Conservation (phyloP, 2,797 vertebrate species). For the Falco peregrinus region DNA sequence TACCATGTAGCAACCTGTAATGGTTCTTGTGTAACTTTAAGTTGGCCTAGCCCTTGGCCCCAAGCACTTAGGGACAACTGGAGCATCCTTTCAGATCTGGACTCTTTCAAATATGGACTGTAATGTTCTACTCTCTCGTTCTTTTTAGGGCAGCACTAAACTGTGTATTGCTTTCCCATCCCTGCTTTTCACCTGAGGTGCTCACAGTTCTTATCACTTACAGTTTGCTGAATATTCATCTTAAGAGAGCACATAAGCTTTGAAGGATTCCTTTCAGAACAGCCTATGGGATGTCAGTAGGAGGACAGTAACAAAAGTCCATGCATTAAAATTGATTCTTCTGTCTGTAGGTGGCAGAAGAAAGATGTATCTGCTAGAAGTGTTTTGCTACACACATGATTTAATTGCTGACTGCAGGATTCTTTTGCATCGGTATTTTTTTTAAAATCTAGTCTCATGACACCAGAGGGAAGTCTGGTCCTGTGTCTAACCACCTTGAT, state of each 20-base stretch:
- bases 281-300: not conserved
- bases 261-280: not conserved
- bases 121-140: not conserved
- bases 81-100: not conserved
- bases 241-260: not conserved
- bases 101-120: not conserved
- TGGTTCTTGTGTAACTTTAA: not conserved
- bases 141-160: not conserved
- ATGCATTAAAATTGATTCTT: not conserved
- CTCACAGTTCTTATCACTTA: not conserved
- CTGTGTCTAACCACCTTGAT: not conserved
- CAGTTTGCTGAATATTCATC: not conserved
- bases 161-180: not conserved
- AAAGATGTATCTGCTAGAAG: not conserved
- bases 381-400: not conserved
- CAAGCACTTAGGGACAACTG: not conserved
- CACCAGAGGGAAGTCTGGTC: not conserved
- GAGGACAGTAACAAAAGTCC: not conserved
- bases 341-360: not conserved
- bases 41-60: not conserved
- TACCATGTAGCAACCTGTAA: not conserved
- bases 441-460: not conserved
- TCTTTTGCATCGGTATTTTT: not conserved
- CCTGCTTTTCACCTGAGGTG: not conserved
- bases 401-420: not conserved